These are phyloP conservation scores for Chondrilla cf. caribensis DNA, from an alignment of 37 sponge, comb jelly and placozoan species.

Conservation along the genomic window DNA sequence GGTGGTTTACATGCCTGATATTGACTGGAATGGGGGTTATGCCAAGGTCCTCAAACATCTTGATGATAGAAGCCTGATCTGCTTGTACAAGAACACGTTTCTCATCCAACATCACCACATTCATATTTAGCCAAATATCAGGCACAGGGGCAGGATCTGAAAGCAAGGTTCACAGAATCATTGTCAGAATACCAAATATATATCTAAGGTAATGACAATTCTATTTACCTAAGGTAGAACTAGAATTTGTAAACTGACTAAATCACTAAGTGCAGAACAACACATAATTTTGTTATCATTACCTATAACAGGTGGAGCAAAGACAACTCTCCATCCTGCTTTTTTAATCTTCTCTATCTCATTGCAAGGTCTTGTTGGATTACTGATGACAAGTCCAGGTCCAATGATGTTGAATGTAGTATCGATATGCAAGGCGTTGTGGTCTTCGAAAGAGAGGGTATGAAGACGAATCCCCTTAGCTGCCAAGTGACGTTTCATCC, in stretches of 20 bases:
- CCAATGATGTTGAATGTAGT: slow-evolving; percentile 57
- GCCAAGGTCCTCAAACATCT: slow-evolving; percentile 65
- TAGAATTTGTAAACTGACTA: too few relatives aligned
- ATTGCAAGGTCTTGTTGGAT: slow-evolving; percentile 42
- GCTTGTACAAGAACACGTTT: slow-evolving; percentile 45
- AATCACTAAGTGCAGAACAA: too few relatives aligned
- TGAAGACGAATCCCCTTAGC: slow-evolving; percentile 54
- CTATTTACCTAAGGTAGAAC: too few relatives aligned
- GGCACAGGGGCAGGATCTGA: slow-evolving; percentile 61
- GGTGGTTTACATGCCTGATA: slow-evolving; percentile 56
- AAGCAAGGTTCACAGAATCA: too few relatives aligned
- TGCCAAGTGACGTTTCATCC: slow-evolving; percentile 70
- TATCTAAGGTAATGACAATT: too few relatives aligned
- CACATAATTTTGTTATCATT: too few relatives aligned
- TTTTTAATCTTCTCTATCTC: slow-evolving; percentile 27
- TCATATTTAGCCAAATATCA: slow-evolving; percentile 67
- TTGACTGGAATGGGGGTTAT: slow-evolving; percentile 57
- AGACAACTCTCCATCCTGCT: neutral
- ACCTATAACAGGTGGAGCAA: too few relatives aligned
- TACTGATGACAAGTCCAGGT: slow-evolving; percentile 67
- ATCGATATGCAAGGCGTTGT: slow-evolving; percentile 77
- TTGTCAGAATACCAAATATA: too few relatives aligned
- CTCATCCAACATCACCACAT: slow-evolving; percentile 64
- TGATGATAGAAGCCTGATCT: slow-evolving; percentile 39
- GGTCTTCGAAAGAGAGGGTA: slow-evolving; percentile 52